Evolutionary conservation across 2,797 vertebrate species (phyloP), one percentile per base, ranked within the genome.

Genomic region (Sebastolobus alascanus): DNA sequence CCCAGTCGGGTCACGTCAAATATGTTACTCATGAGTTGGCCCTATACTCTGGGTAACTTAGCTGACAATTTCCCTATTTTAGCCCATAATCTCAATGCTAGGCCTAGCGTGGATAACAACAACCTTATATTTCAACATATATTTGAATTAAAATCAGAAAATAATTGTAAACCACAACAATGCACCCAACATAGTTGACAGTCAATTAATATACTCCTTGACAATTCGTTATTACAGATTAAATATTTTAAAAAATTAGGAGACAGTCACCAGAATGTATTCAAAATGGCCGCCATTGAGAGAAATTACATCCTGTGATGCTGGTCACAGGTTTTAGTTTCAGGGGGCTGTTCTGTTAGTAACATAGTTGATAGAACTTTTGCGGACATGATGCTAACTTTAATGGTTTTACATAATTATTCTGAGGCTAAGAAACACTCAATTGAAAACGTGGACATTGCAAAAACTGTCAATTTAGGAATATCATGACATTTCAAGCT

Each of bases 311-410:
- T 43, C 40, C 40, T 6, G 40, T 43, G 40, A 43, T 43, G 40
- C 40, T 43, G 1, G 1, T 43, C 40, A 43, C 40, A 43, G 14
- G 40, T 0, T 16, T 40, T 40, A 40, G 38, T 40, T 40, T 0
- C 38, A 40, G 12, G 38, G 35, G 38, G 12, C 13, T 40, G 5
- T 40, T 5, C 38, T 40, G 38, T 40, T 40, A 40, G 38, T 40
- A 40, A 40, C 38, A 40, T 2, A 40, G 38, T 5, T 40, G 38
- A 40, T 12, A 40, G 4, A 40, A 40, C 38, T 0, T 40, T 40
- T 0, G 0, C 38, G 0, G 38, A 40, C 38, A 40, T 14, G 0
- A 40, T 40, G 38, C 38, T 40, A 29, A 35, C 0, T n/a, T 38
- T 38, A 0, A 0, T 38, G 37, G 37, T 40, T 40, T 40, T 40